Evolutionary conservation across 2,888 invertebrate species (phyloP), one percentile per base, ranked within the genome.

Genomic region (Sarcophaga caerulescens): DNA sequence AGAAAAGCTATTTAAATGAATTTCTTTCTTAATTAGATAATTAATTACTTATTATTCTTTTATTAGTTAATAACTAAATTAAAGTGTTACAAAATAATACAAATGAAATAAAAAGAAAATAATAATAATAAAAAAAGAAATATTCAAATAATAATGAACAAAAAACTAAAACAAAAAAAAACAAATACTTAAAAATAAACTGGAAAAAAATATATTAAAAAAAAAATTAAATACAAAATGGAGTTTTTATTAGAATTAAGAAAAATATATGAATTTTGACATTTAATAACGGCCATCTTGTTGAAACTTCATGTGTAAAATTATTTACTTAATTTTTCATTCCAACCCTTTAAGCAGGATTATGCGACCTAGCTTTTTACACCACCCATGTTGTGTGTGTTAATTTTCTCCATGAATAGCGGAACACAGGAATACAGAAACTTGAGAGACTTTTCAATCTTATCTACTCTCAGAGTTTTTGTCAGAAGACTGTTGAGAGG

Each of bases 181-280:
- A 71, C n/a, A 25, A 52, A 82, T 79, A 70, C 35, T 75, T 82
- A 71, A 82, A 82, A 85, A 85, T 82, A 79, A 81, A 85, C 52
- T 63, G 25, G 69, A 79, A 62, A 52, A 79, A 70, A 35, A 35
- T 35, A 77, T 68, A 65, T 75, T 47, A 62, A 82, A 82, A 74
- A 47, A 77, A 21, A 70, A 47, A 17, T 35, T 4, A 47, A 47
- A n/a, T n/a, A n/a, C 47, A 52, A 52, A 35, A 35, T 10, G 35
- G 52, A 14, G 4, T 52, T 52, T 14, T 52, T 47, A 14, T 47
- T 35, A 6, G 1, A 35, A 35, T 35, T 10, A 35, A 10, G 8
- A 35, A 35, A 35, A 35, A 10, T 35, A 2, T 35, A 2, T 35
- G 35, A 10, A 35, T 4, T 8, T 35, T 35, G 35, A 35, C 6